Evolutionary conservation across 2,113 vertebrate species (phyloP).

Genomic region (Megatriorchis doriae): DNA sequence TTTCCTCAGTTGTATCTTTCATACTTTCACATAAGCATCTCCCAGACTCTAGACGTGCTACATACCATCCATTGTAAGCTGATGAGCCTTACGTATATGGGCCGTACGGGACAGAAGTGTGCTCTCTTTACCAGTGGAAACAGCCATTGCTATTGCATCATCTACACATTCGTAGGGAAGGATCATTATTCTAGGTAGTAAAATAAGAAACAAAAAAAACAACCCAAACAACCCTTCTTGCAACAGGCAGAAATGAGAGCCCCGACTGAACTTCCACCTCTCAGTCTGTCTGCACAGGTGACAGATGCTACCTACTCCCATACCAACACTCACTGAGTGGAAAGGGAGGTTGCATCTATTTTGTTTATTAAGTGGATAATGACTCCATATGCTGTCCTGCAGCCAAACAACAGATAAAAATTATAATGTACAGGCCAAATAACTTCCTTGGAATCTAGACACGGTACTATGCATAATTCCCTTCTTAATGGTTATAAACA

Average conservation of each 20-base stretch:
- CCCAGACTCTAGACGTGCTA: neutral
- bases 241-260: neutral
- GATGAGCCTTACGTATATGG: rapidly evolving
- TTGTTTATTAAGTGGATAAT: slow-evolving; percentile 58
- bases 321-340: neutral
- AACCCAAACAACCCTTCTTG: neutral
- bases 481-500: slow-evolving; percentile 38
- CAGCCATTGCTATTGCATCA: neutral
- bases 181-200: neutral
- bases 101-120: neutral
- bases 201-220: neutral
- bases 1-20: neutral
- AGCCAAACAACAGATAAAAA: slow-evolving; percentile 50
- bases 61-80: rapidly evolving
- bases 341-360: slow-evolving; percentile 7
- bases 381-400: slow-evolving; percentile 40
- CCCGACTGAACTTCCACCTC: neutral
- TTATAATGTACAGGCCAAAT: slow-evolving; percentile 1
- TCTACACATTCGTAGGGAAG: neutral
- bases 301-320: neutral
- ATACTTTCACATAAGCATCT: neutral
- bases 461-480: slow-evolving; percentile 27
- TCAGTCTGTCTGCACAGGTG: neutral
- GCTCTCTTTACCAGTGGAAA: neutral
- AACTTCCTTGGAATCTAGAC: slow-evolving; percentile 31